phyloP scores from a whole-genome alignment of 2,797 vertebrate species.

The Semotilus atromaculatus region DNA sequence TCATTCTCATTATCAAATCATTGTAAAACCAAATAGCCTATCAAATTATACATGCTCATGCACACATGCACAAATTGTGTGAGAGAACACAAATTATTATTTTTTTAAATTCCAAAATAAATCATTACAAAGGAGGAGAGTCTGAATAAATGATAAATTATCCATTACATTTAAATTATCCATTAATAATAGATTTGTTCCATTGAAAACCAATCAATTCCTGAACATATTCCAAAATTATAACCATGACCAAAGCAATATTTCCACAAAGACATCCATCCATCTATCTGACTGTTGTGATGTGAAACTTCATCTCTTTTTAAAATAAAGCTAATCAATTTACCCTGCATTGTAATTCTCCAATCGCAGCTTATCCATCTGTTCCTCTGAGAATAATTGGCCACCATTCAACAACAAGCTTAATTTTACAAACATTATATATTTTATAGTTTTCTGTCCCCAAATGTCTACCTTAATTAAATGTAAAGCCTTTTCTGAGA shows the following conservation, averaged over 20 bases:
- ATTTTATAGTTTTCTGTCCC: not conserved
- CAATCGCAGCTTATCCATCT: not conserved
- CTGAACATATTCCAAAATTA: not conserved
- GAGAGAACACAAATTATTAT: not conserved
- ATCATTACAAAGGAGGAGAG: not conserved
- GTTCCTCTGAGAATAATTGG: not conserved
- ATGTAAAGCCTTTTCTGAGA: not conserved
- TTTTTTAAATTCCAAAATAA: not conserved
- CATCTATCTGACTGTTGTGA: not conserved
- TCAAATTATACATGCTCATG: constrained; percentile 20
- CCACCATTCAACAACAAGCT: not conserved
- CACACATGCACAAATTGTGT: not conserved
- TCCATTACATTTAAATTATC: no score
- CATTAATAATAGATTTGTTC: not conserved
- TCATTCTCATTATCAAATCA: constrained; percentile 25
- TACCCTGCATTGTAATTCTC: not conserved
- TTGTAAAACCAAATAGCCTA: constrained; percentile 27
- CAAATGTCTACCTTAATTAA: constrained; percentile 4
- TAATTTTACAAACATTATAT: not conserved
- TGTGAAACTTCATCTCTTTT: not conserved
- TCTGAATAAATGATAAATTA: not conserved
- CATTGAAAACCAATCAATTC: not conserved
- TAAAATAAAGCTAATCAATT: not conserved
- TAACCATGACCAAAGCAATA: not conserved
- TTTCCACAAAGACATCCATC: not conserved